Percentiles rank a stretch among this genome's conserved stretches.
Evolutionary conservation across 2,888 invertebrate species (phyloP).

Genomic region (Sesia bembeciformis): DNA sequence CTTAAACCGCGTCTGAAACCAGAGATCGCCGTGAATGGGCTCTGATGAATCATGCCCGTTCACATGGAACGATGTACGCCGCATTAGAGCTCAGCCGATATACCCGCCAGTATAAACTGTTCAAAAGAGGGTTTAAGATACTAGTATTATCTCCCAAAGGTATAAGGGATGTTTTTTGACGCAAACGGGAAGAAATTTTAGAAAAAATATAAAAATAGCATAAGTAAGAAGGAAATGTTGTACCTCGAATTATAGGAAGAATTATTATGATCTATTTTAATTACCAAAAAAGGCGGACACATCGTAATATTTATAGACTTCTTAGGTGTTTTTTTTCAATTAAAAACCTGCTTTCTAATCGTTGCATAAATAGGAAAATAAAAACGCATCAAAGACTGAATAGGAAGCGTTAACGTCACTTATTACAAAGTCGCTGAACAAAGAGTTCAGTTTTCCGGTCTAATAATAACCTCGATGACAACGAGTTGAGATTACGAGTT

Average conservation of each 20-base stretch:
- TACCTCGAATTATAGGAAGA: too few species aligned
- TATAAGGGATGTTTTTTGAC: background rate
- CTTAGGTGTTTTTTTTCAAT: background rate
- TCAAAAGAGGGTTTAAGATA: background rate
- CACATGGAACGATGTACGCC: slow-evolving; percentile 49
- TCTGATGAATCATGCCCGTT: slow-evolving; percentile 64
- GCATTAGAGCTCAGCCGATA: slow-evolving; percentile 24
- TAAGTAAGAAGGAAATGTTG: too few species aligned
- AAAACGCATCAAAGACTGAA: background rate
- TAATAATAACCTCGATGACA: slow-evolving; percentile 43
- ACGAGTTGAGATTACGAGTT: slow-evolving; percentile 25
- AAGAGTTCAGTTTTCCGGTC: background rate
- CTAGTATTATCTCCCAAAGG: too few species aligned
- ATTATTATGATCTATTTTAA: too few species aligned
- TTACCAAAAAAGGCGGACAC: too few species aligned
- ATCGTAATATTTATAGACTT: background rate
- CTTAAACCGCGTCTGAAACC: slow-evolving; percentile 46
- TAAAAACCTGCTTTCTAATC: background rate
- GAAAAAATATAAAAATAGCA: background rate
- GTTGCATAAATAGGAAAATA: background rate
- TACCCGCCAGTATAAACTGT: slow-evolving; percentile 25
- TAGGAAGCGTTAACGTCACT: background rate
- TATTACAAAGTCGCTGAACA: background rate
- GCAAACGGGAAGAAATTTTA: background rate
- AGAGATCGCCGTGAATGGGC: slow-evolving; percentile 59